Evolutionary conservation across 1,140 invertebrate species (phyloP), one percentile per base, ranked within the genome.

Genomic region (Eupristina koningsbergeri): DNA sequence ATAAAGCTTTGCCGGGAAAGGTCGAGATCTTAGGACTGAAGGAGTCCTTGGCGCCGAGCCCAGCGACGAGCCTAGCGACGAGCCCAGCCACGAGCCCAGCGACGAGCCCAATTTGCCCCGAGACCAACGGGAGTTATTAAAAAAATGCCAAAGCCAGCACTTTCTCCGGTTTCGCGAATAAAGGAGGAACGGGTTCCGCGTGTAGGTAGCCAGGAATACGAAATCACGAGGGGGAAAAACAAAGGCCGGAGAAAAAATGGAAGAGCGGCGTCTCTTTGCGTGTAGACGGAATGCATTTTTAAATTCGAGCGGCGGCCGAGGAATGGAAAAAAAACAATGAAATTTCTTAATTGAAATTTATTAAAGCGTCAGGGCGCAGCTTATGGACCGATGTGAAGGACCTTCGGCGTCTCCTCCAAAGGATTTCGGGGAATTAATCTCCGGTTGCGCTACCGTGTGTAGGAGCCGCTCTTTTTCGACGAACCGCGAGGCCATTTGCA

Each of bases 321-420:
- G 64, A 0, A 5, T 11, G 29, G 34, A 34, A 17, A 67, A 80
- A 80, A 80, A 84, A 80, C 83, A 80, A 80, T 69, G 83, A 80
- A 80, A 80, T 80, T 80, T 84, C 83, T 84, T 84, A 84, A 84
- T 84, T 84, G 78, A 84, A 84, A 80, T 84, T 84, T 84, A 84
- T 84, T 84, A 80, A 84, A 80, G 83, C 77, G 61, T 80, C 69
- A 76, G 58, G 17, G 64, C 50, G 80, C n/a, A n/a, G n/a, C 39
- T 64, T 74, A 71, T 67, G 31, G 80, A 26, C 67, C 50, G 36
- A 58, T 58, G 74, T 58, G 50, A 76, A 69, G 58, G 61, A 50
- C 22, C 63, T 53, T n/a, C 78, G 63, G 58, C 36, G 41, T 74
- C 19, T 63, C 53, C 53, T 19, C 19, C 39, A 78, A 83, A 79